phyloP scores from a whole-genome alignment of 1,140 invertebrate species.

The Dermatophagoides farinae region DNA sequence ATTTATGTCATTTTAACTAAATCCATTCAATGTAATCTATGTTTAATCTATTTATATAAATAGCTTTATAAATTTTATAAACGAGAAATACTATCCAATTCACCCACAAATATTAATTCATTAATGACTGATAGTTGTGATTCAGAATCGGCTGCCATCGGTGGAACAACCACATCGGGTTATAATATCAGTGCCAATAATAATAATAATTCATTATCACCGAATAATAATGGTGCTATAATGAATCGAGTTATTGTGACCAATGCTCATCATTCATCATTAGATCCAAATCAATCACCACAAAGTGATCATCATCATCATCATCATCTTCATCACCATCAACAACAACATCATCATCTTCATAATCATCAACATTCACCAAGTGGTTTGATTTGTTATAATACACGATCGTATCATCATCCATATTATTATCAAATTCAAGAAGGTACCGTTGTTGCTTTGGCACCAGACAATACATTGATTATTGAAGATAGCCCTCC shows the following conservation, averaged over 20 bases:
- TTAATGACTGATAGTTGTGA: background rate
- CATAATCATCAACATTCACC: background rate
- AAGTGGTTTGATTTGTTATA: background rate
- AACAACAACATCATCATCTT: background rate
- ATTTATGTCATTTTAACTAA: no score
- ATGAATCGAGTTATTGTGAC: no score
- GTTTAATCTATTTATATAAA: background rate
- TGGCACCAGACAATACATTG: background rate
- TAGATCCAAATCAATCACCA: background rate
- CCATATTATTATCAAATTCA: conserved; percentile 6
- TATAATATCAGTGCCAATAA: background rate
- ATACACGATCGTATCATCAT: background rate
- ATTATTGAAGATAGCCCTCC: conserved; percentile 9
- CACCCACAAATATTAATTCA: background rate
- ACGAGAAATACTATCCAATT: conserved; percentile 5
- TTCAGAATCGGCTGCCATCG: background rate
- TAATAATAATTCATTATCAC: background rate
- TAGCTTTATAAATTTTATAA: conserved; percentile 6
- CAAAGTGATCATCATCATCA: background rate
- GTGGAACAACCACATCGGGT: background rate
- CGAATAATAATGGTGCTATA: no score
- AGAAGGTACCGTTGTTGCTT: conserved; percentile 3
- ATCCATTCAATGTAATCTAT: no score
- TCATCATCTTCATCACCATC: background rate
- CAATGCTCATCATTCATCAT: no score